Conservation (phyloP, 2,888 invertebrate genomes). For the Cheilosia pagana region DNA sequence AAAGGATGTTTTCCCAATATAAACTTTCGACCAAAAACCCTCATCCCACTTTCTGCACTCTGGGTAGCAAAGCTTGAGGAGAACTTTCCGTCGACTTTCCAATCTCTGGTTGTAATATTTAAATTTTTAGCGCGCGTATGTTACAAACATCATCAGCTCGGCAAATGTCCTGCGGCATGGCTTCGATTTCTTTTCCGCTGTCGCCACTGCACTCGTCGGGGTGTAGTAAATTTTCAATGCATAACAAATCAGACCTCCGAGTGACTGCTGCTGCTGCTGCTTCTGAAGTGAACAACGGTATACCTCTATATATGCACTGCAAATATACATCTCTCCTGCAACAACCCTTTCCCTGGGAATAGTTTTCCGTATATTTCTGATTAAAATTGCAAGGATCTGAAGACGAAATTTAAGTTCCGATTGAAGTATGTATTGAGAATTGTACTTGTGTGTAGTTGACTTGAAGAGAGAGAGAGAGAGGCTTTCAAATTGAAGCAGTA, state of each 20-base stretch:
- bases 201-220: not conserved
- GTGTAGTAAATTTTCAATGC: conserved; percentile 62
- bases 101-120: conserved; percentile 51
- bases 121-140: conserved; percentile 56
- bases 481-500: conserved; percentile 50
- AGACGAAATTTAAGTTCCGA: conserved; percentile 62
- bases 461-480: conserved; percentile 24
- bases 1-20: conserved; percentile 25
- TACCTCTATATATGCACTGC: conserved; percentile 8
- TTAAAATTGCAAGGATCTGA: conserved; percentile 63
- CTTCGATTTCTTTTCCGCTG: conserved; percentile 51
- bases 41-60: not conserved
- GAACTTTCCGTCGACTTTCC: conserved; percentile 36
- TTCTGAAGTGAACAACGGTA: conserved; percentile 48
- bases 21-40: conserved; percentile 3
- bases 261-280: conserved; percentile 28
- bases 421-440: conserved; percentile 58
- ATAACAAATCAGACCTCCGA: conserved; percentile 60
- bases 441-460: not conserved
- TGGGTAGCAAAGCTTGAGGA: not conserved
- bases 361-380: conserved; percentile 55
- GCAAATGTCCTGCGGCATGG: conserved; percentile 60
- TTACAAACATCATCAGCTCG: conserved; percentile 30
- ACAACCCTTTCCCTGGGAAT: conserved; percentile 19
- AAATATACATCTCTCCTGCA: not conserved